Percentiles rank a stretch among this genome's conserved stretches.
phyloP scores from a whole-genome alignment of 2,797 vertebrate species.

The Ptychadena robeensis region DNA sequence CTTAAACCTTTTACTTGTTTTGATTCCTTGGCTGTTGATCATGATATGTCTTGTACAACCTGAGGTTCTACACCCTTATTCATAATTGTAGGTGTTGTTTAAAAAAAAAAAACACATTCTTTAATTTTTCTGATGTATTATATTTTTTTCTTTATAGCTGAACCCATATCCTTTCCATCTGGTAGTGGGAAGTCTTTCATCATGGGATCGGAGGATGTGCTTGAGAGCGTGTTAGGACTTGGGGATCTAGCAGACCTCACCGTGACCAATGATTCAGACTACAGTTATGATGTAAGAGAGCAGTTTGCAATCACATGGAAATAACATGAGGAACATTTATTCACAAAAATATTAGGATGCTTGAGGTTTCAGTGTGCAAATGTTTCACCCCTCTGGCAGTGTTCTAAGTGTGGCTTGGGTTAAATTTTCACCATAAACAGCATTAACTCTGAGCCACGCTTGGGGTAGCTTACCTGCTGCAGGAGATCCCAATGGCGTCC shows the following conservation, averaged over 20 bases:
- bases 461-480: no score
- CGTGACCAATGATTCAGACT: constrained; percentile 96
- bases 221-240: constrained; percentile 95
- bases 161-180: constrained; percentile 91
- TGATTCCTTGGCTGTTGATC: background rate
- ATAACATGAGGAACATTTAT: no score
- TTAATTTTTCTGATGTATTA: background rate
- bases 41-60: background rate
- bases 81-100: background rate
- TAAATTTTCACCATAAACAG: no score
- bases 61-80: no score
- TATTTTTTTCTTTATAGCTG: constrained; percentile 75
- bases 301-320: no score
- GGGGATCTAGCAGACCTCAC: constrained; percentile 98
- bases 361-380: no score
- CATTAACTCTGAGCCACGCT: no score
- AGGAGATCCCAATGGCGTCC: no score
- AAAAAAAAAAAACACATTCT: background rate
- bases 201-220: constrained; percentile 91
- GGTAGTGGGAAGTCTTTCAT: constrained; percentile 96
- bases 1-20: background rate
- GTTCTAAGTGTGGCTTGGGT: no score
- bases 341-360: no score
- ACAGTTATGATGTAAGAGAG: constrained; percentile 93
- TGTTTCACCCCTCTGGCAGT: no score